Evolutionary conservation across 2,797 vertebrate species (phyloP).

Genomic region (Acanthopagrus latus): DNA sequence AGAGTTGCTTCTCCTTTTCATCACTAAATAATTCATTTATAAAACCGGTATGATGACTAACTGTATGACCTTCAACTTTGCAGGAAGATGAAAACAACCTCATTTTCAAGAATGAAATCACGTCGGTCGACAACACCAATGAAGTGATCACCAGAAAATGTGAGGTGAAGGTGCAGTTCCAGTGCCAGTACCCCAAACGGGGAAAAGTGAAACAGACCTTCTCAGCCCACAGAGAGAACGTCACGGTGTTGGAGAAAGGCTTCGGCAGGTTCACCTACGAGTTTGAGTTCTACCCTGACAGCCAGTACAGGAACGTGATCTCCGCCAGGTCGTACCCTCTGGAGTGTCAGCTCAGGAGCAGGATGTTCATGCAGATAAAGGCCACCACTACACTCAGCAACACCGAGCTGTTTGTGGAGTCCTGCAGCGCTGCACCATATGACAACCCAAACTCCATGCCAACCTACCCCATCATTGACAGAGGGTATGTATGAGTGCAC

Average conservation of each 20-base stretch:
- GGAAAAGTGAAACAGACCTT: constrained; percentile 69
- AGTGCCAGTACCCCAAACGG: constrained; percentile 78
- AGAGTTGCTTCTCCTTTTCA: background rate
- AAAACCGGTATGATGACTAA: background rate
- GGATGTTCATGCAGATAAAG: constrained; percentile 80
- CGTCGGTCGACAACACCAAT: background rate
- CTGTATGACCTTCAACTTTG: background rate
- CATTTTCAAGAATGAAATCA: constrained; percentile 79
- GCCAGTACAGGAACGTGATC: constrained; percentile 25
- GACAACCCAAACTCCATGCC: constrained; percentile 71
- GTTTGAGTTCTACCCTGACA: constrained; percentile 76
- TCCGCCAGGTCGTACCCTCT: constrained; percentile 71
- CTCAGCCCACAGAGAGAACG: constrained; percentile 52
- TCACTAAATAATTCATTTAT: background rate
- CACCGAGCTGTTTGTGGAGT: constrained; percentile 81
- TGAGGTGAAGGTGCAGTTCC: constrained; percentile 72
- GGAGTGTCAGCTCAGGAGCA: constrained; percentile 57
- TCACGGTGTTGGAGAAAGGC: constrained; percentile 74
- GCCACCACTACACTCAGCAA: constrained; percentile 69
- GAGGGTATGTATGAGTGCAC: constrained; percentile 67
- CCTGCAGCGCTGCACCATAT: constrained; percentile 78
- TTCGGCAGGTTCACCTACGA: constrained; percentile 78
- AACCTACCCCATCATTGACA: constrained; percentile 79
- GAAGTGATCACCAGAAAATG: constrained; percentile 76
- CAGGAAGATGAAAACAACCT: constrained; percentile 78